phyloP scores from a whole-genome alignment of 2,113 vertebrate species.

The Probosciger aterrimus region DNA sequence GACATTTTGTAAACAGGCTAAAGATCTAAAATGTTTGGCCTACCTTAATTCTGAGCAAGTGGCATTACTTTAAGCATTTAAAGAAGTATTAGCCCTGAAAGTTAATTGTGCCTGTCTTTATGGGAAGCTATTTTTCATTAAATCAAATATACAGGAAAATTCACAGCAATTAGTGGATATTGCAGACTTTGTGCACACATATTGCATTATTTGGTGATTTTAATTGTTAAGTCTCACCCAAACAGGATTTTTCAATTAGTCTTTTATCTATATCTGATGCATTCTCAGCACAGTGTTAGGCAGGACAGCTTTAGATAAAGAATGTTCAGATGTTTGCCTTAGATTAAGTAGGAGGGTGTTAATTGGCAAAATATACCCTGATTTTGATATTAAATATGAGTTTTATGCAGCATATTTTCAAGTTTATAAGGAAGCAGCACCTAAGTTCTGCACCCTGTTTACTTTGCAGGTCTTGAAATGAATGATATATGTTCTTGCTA shows the following conservation, averaged over 20 bases:
- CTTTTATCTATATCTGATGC: conserved; percentile 27
- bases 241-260: conserved; percentile 12
- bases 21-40: background rate
- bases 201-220: conserved; percentile 5
- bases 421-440: background rate
- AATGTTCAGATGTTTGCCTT: conserved; percentile 29
- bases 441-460: background rate
- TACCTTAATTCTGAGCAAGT: background rate
- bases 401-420: background rate
- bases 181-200: background rate
- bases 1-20: background rate
- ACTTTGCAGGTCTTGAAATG: background rate
- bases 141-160: background rate
- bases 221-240: conserved; percentile 35
- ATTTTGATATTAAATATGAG: conserved; percentile 16
- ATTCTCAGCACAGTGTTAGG: background rate
- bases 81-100: background rate
- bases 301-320: conserved; percentile 26
- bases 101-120: background rate
- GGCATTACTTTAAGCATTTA: background rate
- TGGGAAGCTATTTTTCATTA: background rate
- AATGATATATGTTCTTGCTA: background rate
- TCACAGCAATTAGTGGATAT: conserved; percentile 10
- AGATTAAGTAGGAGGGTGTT: conserved; percentile 51
- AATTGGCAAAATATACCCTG: conserved; percentile 32